Percentiles rank a stretch among this genome's conserved stretches.
Evolutionary conservation across 1,140 invertebrate species (phyloP).

Genomic region (Teleopsis dalmanni): DNA sequence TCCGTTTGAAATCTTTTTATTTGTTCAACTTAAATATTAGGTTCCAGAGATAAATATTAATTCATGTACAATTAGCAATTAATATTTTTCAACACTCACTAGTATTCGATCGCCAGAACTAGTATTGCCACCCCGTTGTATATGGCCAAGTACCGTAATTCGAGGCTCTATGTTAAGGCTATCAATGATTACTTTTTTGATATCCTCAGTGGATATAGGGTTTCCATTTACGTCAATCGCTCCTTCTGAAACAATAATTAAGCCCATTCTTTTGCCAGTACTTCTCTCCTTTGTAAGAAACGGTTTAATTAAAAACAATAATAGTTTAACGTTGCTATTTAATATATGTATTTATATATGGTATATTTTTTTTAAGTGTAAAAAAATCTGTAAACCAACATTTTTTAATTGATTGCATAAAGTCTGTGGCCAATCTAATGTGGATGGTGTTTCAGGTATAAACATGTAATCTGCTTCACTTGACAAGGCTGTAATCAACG

Average conservation of each 20-base stretch:
- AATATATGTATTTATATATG: not conserved
- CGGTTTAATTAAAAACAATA: not conserved
- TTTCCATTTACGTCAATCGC: constrained; percentile 87
- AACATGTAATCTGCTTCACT: constrained; percentile 88
- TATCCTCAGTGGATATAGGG: constrained; percentile 83
- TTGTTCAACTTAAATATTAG: no score
- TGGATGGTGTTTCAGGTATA: constrained; percentile 91
- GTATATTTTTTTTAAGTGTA: not conserved
- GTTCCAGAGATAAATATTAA: no score
- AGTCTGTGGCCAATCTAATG: constrained; percentile 79
- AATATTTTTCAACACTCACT: no score
- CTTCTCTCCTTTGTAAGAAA: constrained; percentile 75
- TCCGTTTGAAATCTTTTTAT: no score
- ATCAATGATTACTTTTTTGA: constrained; percentile 79
- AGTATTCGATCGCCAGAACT: constrained; percentile 50
- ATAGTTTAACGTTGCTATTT: not conserved
- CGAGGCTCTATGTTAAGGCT: constrained; percentile 89
- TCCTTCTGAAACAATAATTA: constrained; percentile 95
- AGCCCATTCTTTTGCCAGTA: constrained; percentile 89
- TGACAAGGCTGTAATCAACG: constrained; percentile 82
- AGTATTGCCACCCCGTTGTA: constrained; percentile 77
- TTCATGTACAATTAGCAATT: no score
- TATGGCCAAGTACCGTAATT: constrained; percentile 91
- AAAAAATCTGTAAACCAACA: not conserved
- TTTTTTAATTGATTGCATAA: constrained; percentile 74